Evolutionary conservation across 2,888 invertebrate species (phyloP).

Genomic region (Cryptus armator): DNA sequence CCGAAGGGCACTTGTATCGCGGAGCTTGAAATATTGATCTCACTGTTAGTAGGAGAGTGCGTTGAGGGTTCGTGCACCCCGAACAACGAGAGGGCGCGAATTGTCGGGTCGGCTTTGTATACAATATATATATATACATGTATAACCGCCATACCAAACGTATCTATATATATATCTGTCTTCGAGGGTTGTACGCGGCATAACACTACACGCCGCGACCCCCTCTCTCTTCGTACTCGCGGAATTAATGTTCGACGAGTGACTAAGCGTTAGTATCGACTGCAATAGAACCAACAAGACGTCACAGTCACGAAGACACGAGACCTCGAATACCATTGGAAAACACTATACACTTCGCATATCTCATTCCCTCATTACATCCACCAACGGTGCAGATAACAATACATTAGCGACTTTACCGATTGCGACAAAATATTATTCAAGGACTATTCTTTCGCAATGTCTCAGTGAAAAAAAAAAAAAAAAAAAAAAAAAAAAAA

Average conservation of each 20-base stretch:
- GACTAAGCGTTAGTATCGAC: constrained; percentile 72
- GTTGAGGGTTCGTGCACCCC: constrained; percentile 61
- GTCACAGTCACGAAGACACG: constrained; percentile 26
- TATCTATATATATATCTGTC: neutral
- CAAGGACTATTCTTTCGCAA: constrained; percentile 1
- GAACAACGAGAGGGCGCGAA: constrained; percentile 44
- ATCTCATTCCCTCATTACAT: constrained; percentile 17
- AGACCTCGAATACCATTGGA: constrained; percentile 25
- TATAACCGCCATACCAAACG: neutral
- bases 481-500: neutral
- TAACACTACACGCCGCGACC: neutral
- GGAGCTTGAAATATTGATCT: constrained; percentile 68
- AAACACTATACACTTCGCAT: constrained; percentile 14
- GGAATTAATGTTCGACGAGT: constrained; percentile 73
- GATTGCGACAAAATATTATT: neutral
- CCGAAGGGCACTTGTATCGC: neutral
- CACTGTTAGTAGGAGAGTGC: constrained; percentile 30
- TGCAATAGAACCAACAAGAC: constrained; percentile 35
- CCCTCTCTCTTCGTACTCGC: constrained; percentile 38
- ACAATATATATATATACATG: constrained; percentile 25
- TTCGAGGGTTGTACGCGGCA: neutral
- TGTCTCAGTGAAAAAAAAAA: neutral
- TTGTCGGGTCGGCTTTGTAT: constrained; percentile 34
- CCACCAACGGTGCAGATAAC: constrained; percentile 3
- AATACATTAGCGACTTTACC: neutral